Conservation (phyloP, 2,888 invertebrate species). For the Drosophila mayaguana region DNA sequence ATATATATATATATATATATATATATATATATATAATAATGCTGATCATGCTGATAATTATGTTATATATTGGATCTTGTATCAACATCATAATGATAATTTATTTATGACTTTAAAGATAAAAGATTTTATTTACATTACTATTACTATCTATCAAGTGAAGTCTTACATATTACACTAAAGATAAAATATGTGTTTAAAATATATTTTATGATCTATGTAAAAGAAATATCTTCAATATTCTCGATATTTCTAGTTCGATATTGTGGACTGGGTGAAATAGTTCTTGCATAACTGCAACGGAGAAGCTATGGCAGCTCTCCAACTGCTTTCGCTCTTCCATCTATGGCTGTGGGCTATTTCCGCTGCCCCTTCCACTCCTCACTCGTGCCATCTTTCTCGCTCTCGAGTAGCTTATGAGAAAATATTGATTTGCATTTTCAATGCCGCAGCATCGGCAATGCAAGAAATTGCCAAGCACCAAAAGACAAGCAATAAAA, state of each 20-base stretch:
- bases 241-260: not conserved
- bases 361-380: not conserved
- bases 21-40: too few species aligned
- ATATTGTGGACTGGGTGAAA: not conserved
- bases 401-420: slow-evolving; percentile 6
- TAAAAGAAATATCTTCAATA: not conserved
- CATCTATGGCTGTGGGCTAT: slow-evolving; percentile 14
- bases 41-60: too few species aligned
- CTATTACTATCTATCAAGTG: too few species aligned
- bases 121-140: too few species aligned
- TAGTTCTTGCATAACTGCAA: slow-evolving; percentile 34
- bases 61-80: too few species aligned
- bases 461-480: slow-evolving; percentile 52
- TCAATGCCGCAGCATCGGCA: slow-evolving; percentile 41
- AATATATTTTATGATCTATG: not conserved
- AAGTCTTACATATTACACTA: not conserved
- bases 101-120: too few species aligned
- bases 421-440: slow-evolving; percentile 51
- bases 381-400: not conserved
- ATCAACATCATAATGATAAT: not conserved
- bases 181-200: not conserved
- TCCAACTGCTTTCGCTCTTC: slow-evolving; percentile 45
- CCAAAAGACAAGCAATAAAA: slow-evolving; percentile 61
- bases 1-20: too few species aligned
- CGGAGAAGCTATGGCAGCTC: slow-evolving; percentile 28